Base-by-base conservation (phyloP, 1,140 invertebrate genomes). In the Drosophila kanapiae region DNA sequence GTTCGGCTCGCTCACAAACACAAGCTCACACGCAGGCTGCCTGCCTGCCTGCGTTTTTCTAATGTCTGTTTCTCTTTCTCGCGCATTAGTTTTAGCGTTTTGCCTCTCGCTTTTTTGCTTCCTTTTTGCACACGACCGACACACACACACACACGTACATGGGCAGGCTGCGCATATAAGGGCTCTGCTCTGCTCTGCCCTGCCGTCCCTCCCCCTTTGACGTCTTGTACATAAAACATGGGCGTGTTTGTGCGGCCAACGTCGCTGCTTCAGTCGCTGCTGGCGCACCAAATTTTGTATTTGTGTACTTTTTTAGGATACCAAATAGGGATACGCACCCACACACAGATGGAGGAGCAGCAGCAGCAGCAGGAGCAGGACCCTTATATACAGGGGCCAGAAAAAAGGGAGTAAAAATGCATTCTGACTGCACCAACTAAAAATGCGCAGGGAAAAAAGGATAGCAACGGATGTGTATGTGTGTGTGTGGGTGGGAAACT, bases 231-330 rank as follows among this genome's bases (percentile, higher is more conserved):
- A 90, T 91, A 91, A 91, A 85, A 90, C 86, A 90, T 90, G 85
- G 85, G 85, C 85, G 85, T 90, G 85, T 90, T 91, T 90, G 85
- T 85, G 85, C 85, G 63, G 78, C 65, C 65, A 62, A 27, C 68
- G 85, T 63, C 61, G 85, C 64, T 43, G 59, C 29, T 35, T 33
- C 85, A 49, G 70, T 81, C 85, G 49, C 81, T 71, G 86, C 67
- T 75, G 78, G 78, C 86, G 82, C 75, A 70, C 63, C 79, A 82
- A 84, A 91, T 85, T 85, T 88, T 56, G 53, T 27, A 38, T 56
- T 91, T 88, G 88, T 91, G 79, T 88, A 85, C 88, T 91, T 91
- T 88, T 91, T 91, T 91, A 91, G 88, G 88, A 91, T 91, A 77
- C 91, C 80, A 88, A 91, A 91, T 91, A 88, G 88, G 88, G 84